Conservation (phyloP, 2,113 vertebrate species). For the Picathartes gymnocephalus region DNA sequence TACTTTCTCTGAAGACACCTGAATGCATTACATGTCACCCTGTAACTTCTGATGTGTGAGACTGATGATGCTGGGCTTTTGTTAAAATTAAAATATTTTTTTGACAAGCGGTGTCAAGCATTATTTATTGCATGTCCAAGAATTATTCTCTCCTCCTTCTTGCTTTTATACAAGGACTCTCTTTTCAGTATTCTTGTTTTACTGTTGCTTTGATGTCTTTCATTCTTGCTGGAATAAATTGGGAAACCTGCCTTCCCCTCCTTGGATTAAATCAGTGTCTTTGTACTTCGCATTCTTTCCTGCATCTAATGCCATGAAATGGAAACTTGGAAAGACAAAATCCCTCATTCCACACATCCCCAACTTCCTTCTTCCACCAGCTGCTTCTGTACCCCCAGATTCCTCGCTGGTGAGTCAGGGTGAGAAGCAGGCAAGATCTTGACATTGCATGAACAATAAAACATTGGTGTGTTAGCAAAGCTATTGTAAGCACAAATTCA, state of each 20-base stretch:
- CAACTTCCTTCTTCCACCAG: not conserved
- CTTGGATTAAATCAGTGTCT: not conserved
- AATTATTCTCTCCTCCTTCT: not conserved
- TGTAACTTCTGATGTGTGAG: not conserved
- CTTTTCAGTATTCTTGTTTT: not conserved
- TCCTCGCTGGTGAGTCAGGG: fast-evolving
- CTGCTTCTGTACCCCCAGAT: not conserved
- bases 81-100: conserved; percentile 58
- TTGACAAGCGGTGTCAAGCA: not conserved
- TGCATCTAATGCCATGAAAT: not conserved
- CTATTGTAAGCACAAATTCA: not conserved
- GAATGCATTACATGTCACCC: not conserved
- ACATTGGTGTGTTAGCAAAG: not conserved
- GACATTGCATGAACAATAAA: not conserved
- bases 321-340: not conserved
- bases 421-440: not conserved
- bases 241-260: not conserved
- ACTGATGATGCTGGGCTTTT: not conserved
- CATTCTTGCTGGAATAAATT: not conserved
- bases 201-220: not conserved
- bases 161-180: not conserved
- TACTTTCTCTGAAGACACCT: not conserved
- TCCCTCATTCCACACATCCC: not conserved
- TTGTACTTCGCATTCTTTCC: not conserved
- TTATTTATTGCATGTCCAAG: not conserved